Evolutionary conservation across 2,797 vertebrate genomes (phyloP), one percentile per base, ranked within the genome.

Genomic region (Urophycis tenuis): DNA sequence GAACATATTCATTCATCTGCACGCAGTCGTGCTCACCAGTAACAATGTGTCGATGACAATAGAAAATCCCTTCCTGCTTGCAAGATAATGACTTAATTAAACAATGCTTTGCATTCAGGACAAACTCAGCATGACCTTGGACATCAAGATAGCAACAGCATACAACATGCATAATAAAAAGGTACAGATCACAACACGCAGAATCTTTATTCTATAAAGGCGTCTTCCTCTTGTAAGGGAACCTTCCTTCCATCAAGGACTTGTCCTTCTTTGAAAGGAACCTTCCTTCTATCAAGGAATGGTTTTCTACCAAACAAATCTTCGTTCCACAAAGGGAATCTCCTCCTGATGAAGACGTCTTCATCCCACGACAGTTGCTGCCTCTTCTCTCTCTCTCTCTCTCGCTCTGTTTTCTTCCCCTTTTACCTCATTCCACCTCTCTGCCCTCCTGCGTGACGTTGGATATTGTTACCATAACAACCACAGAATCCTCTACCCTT

Each of bases 381-480:
- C 5, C 45, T 12, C 45, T 53, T 25, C n/a, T n/a, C n/a, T 60
- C n/a, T 60, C 53, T 25, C 17, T 41, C n/a, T 17, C n/a, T 74
- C 73, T 45, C 33, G 17, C 1, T 41, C 36, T n/a, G 3, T 79
- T n/a, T 53, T 31, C 81, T 69, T 75, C 15, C 29, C 36, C 75
- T 76, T 76, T 64, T 72, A 32, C 80, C 75, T 85, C 53, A 79
- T 80, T 85, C 77, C 39, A 64, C 29, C 71, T 72, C 70, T 81
- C 80, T 85, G 67, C 85, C 80, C 77, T 85, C 71, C 45, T 85
- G 76, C 83, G 77, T 84, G 83, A 83, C 80, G 82, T 82, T 76
- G 79, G 76, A 86, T 86, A 86, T 78, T 78, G 89, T 93, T 91
- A 86, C 90, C 91, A 93, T 92, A 92, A 91, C 90, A 93, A 93